Evolutionary conservation across 1,140 invertebrate genomes (phyloP), one percentile per base, ranked within the genome.

Genomic region (Diachasmimorpha longicaudata): DNA sequence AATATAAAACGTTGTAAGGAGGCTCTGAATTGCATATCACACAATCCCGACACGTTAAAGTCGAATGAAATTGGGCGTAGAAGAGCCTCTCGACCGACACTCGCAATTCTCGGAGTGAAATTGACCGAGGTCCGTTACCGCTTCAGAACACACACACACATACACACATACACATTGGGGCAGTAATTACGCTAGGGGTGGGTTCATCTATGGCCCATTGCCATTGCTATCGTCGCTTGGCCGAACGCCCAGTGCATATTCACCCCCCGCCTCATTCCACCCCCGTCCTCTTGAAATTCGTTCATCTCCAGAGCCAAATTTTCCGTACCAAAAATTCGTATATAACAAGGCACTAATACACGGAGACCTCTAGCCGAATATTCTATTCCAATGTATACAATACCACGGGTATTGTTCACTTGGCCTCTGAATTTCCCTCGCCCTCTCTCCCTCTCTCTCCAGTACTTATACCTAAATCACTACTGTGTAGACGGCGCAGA

Each of bases 41-140:
- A 31, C 2, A 31, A 31, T 31, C 6, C 31, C 31, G 6, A 31
- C 31, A 31, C 31, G 31, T 31, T 3, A 31, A 31, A 31, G 31
- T 31, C 31, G 31, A 31, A 31, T 31, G 31, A 31, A 31, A 31
- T 31, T 31, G 31, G 31, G 31, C 31, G 31, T 31, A 31, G 31
- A 31, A 31, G 31, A 31, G 31, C 31, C 31, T 31, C 31, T 31
- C 31, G 52, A 52, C n/a, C 44, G 19, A 48, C 19, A 31, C 5
- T 11, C 9, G 21, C 70, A 25, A 71, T 71, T 63, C 71, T 72
- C 48, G 21, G 82, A 76, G 76, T 79, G 81, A 82, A 82, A 83
- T 82, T 83, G 82, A 83, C 81, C 82, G 77, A 48, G 78, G 79
- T 71, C 78, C 80, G 80, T 81, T 82, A 81, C 78, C 82, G 82